Conservation (phyloP, 2,113 vertebrate genomes). For the Megaleporinus macrocephalus region DNA sequence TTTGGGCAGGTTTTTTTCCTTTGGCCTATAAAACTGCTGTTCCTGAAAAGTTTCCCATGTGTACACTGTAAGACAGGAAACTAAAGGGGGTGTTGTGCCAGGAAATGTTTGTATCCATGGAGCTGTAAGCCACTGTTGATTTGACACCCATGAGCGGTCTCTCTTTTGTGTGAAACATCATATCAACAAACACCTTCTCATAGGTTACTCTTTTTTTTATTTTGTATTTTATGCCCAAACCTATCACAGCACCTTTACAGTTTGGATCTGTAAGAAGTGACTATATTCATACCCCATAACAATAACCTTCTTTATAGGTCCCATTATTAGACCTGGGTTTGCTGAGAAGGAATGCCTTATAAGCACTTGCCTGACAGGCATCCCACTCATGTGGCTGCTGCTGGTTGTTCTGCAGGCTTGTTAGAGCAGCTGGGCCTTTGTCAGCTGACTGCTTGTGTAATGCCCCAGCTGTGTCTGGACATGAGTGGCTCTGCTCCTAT, state of each 20-base stretch:
- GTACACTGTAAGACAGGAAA: slow-evolving; percentile 15
- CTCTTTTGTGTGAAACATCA: neutral
- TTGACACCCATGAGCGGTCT: neutral
- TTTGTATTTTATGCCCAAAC: no score
- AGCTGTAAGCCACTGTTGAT: slow-evolving; percentile 11
- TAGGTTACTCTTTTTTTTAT: neutral
- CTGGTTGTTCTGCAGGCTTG: slow-evolving; percentile 30
- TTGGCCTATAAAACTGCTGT: no score
- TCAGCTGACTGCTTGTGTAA: slow-evolving; percentile 49
- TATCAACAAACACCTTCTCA: no score
- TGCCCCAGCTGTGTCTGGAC: slow-evolving; percentile 47
- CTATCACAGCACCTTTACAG: neutral
- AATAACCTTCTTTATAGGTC: slow-evolving; percentile 30
- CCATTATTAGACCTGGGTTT: slow-evolving; percentile 36
- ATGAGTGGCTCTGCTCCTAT: slow-evolving; percentile 42
- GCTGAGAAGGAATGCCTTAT: slow-evolving; percentile 58
- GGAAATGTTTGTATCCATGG: slow-evolving; percentile 45
- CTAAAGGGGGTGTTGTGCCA: slow-evolving; percentile 7
- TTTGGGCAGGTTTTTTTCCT: no score
- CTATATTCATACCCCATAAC: slow-evolving; percentile 46
- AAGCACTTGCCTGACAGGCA: slow-evolving; percentile 54
- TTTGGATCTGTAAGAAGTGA: slow-evolving; percentile 2
- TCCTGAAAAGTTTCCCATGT: neutral
- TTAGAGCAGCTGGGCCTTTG: slow-evolving; percentile 32
- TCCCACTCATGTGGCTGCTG: slow-evolving; percentile 26